Conservation (phyloP, 1,140 invertebrate species). For the Drosophila watanabei region DNA sequence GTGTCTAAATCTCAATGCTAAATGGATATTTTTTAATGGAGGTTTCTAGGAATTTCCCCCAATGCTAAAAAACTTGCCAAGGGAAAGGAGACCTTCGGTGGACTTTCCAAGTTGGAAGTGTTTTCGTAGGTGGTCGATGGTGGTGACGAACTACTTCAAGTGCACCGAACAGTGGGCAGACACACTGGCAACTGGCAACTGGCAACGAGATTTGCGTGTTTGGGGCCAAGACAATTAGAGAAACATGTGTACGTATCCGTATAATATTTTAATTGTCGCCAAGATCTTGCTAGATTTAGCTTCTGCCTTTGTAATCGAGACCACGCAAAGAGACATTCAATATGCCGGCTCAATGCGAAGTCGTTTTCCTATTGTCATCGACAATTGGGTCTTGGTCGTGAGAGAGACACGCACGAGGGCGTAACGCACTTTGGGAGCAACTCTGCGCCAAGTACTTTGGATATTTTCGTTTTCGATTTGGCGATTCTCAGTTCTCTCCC, state of each 20-base stretch:
- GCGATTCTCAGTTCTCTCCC: conserved; percentile 58
- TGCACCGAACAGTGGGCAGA: conserved; percentile 40
- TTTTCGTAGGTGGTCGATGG: conserved; percentile 31
- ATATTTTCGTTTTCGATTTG: conserved; percentile 66
- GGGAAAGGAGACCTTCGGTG: conserved; percentile 47
- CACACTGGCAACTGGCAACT: too few species aligned
- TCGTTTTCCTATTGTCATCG: conserved; percentile 72
- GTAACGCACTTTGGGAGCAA: conserved; percentile 57
- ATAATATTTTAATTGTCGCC: conserved; percentile 57
- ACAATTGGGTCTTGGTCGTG: conserved; percentile 79
- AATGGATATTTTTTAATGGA: conserved; percentile 26
- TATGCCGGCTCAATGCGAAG: conserved; percentile 56
- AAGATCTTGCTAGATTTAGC: conserved; percentile 48
- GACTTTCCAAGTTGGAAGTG: conserved; percentile 35
- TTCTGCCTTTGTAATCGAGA: conserved; percentile 69
- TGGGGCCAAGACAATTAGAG: conserved; percentile 36
- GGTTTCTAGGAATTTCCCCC: conserved; percentile 44
- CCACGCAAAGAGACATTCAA: conserved; percentile 62
- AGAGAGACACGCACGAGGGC: conserved; percentile 67
- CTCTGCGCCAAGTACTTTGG: conserved; percentile 39
- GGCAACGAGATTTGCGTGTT: conserved; percentile 44
- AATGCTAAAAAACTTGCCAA: conserved; percentile 15
- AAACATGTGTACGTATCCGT: conserved; percentile 24
- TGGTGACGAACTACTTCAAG: conserved; percentile 40
- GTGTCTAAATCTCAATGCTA: conserved; percentile 49